phyloP scores from a whole-genome alignment of 2,888 invertebrate genomes.

The Orchestes rusci region DNA sequence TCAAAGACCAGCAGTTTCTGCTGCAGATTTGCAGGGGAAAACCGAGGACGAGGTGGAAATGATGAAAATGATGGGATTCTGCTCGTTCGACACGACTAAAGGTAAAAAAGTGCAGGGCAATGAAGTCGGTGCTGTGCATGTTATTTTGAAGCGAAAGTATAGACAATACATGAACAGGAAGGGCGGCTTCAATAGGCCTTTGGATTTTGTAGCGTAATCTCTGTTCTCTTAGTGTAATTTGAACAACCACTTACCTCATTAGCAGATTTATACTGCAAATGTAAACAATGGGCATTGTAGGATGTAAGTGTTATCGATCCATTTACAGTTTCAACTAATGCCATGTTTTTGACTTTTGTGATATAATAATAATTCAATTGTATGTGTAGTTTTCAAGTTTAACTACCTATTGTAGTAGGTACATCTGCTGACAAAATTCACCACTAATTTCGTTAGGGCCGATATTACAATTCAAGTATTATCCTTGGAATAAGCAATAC shows the following conservation, averaged over 20 bases:
- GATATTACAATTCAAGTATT: too few species aligned
- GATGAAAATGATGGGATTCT: slow-evolving; percentile 96
- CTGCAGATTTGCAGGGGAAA: slow-evolving; percentile 85
- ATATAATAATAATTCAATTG: too few species aligned
- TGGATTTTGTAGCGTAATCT: slow-evolving; percentile 85
- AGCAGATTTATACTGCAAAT: slow-evolving; percentile 8
- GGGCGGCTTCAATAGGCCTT: slow-evolving; percentile 96
- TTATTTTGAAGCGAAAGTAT: slow-evolving; percentile 92
- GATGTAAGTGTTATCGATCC: not conserved
- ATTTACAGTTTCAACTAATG: not conserved
- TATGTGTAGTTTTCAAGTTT: too few species aligned
- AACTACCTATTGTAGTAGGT: too few species aligned
- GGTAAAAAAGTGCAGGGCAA: slow-evolving; percentile 93
- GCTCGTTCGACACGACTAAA: slow-evolving; percentile 92
- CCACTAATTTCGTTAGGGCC: too few species aligned
- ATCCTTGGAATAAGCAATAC: too few species aligned
- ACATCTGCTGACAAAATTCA: too few species aligned
- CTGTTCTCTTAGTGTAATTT: slow-evolving; percentile 24
- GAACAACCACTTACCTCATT: slow-evolving; percentile 33
- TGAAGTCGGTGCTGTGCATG: slow-evolving; percentile 90
- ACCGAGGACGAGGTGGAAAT: slow-evolving; percentile 88
- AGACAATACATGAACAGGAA: slow-evolving; percentile 99
- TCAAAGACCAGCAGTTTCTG: slow-evolving; percentile 62
- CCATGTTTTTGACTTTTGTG: too few species aligned
- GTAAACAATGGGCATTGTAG: not conserved